Evolutionary conservation across 1,140 invertebrate species (phyloP), one percentile per base, ranked within the genome.

Genomic region (Eueides isabella): DNA sequence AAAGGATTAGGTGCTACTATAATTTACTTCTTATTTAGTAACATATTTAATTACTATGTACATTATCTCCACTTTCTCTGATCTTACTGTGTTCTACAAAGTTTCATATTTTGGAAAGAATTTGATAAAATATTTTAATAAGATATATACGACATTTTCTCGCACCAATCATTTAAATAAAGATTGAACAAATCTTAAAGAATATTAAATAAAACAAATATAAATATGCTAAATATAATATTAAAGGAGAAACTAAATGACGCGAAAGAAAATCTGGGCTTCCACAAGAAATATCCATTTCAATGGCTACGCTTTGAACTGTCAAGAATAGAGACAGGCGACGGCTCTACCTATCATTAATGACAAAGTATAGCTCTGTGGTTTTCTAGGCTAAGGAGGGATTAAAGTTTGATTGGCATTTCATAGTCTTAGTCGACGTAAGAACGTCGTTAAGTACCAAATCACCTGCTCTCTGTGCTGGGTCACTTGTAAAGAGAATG

Each of bases 391-490:
- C 28, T 48, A 72, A 71, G 72, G 28, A 64, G 28, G 64, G 76
- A 79, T 86, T 87, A 85, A 84, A 81, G 64, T 87, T 88, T 86
- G 85, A 89, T 89, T 87, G 80, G 79, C 77, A 80, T 84, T 84
- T 89, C 85, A 85, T 84, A 82, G 81, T 77, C 65, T 62, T 65
- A 65, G 72, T 61, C 74, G 69, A 68, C 71, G 72, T 71, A 78
- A 84, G 79, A 79, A 75, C 77, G 65, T 77, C 81, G 80, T 86
- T 85, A 86, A 85, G 79, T 85, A 74, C 79, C 73, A 83, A 80
- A 85, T 86, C 80, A 81, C 70, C 73, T 63, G 30, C 73, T 78
- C 82, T 77, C 78, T 77, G 79, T 55, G 30, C 62, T 76, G 73
- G 73, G 71, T 76, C 65, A 61, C 64, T 75, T 70, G 63, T 28